Evolutionary conservation across 2,797 vertebrate species (phyloP).

Genomic region (Salmo trutta): DNA sequence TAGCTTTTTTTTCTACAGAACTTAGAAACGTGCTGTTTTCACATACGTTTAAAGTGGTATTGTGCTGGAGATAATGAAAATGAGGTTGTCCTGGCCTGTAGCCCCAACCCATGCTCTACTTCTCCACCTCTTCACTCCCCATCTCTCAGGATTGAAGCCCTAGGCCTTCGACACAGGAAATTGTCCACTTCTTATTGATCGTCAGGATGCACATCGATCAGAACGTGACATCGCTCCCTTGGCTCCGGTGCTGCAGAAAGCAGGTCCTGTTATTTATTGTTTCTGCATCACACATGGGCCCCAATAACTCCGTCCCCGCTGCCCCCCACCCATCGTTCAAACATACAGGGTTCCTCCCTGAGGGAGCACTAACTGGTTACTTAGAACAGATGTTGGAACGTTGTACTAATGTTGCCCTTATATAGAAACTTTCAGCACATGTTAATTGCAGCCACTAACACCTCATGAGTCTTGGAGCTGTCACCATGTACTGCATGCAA

Average conservation of each 20-base stretch:
- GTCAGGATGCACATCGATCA: constrained; percentile 33
- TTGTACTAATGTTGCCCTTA: constrained; percentile 39
- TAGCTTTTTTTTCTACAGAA: too few species aligned
- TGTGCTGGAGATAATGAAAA: too few species aligned
- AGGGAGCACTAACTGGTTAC: constrained; percentile 36
- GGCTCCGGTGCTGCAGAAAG: neutral
- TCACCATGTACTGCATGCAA: neutral
- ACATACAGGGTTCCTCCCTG: constrained; percentile 22
- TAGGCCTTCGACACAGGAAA: constrained; percentile 5
- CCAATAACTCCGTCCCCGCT: neutral
- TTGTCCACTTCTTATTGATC: neutral
- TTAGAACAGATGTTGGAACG: constrained; percentile 59
- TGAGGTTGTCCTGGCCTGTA: neutral
- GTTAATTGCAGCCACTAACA: constrained; percentile 35
- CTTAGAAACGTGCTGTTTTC: too few species aligned
- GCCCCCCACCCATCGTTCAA: constrained; percentile 14
- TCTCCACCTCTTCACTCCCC: neutral
- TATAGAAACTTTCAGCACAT: constrained; percentile 28
- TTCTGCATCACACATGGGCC: constrained; percentile 10
- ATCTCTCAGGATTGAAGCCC: neutral
- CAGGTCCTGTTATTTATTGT: constrained; percentile 7
- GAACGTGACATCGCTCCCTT: constrained; percentile 22
- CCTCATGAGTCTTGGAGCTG: constrained; percentile 28
- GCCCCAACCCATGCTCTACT: neutral
- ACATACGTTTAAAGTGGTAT: too few species aligned